Evolutionary conservation across 1,140 invertebrate species (phyloP), one percentile per base, ranked within the genome.

Genomic region (Saccostrea glomerata): DNA sequence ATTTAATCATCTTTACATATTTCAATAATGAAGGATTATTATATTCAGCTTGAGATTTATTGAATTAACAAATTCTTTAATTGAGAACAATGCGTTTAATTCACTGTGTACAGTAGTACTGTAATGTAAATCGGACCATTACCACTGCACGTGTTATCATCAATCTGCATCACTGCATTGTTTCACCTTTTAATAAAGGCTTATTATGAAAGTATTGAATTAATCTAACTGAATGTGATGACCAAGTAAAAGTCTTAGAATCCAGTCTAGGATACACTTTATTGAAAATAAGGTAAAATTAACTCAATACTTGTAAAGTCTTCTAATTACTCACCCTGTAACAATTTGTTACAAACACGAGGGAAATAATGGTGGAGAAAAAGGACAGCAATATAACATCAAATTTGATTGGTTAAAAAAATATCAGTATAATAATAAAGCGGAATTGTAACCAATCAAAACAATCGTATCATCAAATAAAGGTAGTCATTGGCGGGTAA

Each of bases 331-430:
- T n/a, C 84, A 84, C 82, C 55, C 40, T 54, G 66, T 70, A 55
- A 73, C 70, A 70, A 86, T 86, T 86, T 86, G 56, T 77, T 30
- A 55, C 30, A 47, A 86, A 86, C 85, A 86, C 85, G 85, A 86
- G 85, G 85, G 85, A 86, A 86, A 77, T 77, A 77, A 86, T 86
- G 85, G 85, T 86, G 85, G 85, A 86, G 30, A 86, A 86, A n/a
- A 86, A 73, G 54, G 77, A 55, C 25, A 5, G 13, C 36, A 47
- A 6, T 40, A 36, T 55, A 54, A 86, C 23, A n/a, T 17, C 15
- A 20, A 0, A 82, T 77, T 47, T 36, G 85, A 86, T 86, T 86
- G 85, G 85, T 77, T 11, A 36, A 77, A 77, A 77, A 77, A 13
- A 36, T 77, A 77, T 36, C 70, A 15, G 70, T 77, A 77, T 30